Evolutionary conservation across 2,888 invertebrate species (phyloP).

Genomic region (Trypoxylon attenuatum): DNA sequence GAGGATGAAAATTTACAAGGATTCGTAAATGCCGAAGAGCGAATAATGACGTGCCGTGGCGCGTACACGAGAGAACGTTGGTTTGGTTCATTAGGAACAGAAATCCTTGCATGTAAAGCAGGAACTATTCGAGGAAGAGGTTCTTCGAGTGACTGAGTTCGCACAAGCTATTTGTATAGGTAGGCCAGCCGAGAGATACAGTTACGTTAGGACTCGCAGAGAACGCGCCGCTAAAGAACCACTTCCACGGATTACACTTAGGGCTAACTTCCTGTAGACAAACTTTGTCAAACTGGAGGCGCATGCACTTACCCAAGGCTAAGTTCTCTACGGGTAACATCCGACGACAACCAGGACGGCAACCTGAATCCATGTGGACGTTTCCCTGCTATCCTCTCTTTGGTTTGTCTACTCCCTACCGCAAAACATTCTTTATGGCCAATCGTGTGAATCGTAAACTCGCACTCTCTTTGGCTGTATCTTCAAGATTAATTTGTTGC

Average conservation of each 20-base stretch:
- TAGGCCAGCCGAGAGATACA: constrained; percentile 5
- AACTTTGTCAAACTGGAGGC: constrained; percentile 14
- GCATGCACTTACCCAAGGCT: constrained; percentile 6
- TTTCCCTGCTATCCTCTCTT: neutral
- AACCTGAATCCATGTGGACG: neutral
- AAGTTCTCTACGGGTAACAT: neutral
- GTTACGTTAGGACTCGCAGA: no score
- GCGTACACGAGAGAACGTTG: neutral
- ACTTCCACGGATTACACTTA: constrained; percentile 42
- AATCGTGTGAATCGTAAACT: no score
- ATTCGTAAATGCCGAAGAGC: neutral
- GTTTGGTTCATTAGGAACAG: constrained; percentile 1
- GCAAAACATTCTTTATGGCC: no score
- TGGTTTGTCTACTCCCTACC: no score
- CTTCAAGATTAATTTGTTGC: no score
- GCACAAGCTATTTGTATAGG: constrained; percentile 8
- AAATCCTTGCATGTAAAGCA: constrained; percentile 1
- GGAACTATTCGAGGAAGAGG: neutral
- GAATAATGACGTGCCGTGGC: neutral
- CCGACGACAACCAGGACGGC: neutral
- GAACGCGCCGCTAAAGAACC: constrained; percentile 32
- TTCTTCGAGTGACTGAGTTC: constrained; percentile 5
- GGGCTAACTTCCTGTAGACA: constrained; percentile 26
- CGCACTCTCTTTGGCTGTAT: no score
- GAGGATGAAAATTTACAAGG: neutral